phyloP scores from a whole-genome alignment of 2,797 vertebrate species.

The Enteromius viviparus region DNA sequence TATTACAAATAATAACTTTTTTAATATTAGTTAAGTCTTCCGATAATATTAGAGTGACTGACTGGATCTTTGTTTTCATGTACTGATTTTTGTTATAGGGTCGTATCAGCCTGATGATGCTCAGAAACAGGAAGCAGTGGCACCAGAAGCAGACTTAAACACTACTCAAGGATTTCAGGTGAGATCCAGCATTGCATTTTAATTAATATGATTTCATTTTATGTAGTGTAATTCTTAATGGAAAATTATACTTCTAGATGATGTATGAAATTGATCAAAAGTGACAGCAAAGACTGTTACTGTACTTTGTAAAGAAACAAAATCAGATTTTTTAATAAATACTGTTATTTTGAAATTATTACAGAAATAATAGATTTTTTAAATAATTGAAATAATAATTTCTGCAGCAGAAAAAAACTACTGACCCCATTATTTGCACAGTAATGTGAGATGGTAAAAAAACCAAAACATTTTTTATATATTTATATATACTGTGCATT shows the following conservation, averaged over 20 bases:
- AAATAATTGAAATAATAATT: background rate
- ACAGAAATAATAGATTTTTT: background rate
- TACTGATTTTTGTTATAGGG: constrained; percentile 2
- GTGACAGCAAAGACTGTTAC: background rate
- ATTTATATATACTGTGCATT: too few relatives aligned
- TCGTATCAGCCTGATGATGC: background rate
- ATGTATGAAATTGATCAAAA: background rate
- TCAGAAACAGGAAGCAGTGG: constrained; percentile 22
- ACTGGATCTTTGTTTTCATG: background rate
- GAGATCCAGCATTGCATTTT: background rate
- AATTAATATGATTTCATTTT: background rate
- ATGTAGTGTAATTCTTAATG: background rate
- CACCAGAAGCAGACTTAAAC: background rate
- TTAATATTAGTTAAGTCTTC: background rate
- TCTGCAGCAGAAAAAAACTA: background rate
- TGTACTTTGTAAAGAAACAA: background rate
- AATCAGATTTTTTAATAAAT: background rate
- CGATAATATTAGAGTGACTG: background rate
- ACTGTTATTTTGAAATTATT: background rate
- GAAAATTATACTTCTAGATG: background rate
- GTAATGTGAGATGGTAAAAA: background rate
- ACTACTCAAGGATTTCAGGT: constrained; percentile 12
- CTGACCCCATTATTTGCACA: background rate
- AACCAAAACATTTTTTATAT: too few relatives aligned
- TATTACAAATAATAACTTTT: background rate